phyloP scores from a whole-genome alignment of 1,140 invertebrate species.

The Lycorma delicatula region DNA sequence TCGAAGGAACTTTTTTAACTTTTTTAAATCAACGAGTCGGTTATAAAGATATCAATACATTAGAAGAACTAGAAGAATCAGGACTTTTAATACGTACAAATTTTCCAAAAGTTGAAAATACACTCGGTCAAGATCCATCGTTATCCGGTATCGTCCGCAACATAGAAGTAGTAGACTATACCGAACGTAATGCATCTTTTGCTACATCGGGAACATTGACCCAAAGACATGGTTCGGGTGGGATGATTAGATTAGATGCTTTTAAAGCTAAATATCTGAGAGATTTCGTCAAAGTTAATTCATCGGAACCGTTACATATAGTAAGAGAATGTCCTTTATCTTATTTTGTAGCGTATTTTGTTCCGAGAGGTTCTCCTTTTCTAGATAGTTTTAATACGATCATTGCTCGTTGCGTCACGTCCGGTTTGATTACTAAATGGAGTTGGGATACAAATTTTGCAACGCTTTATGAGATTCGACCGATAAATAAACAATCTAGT shows the following conservation, averaged over 20 bases:
- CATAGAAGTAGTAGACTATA: not conserved
- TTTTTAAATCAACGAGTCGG: slow-evolving; percentile 29
- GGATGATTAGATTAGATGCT: not conserved
- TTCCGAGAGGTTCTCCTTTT: slow-evolving; percentile 32
- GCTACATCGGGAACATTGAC: slow-evolving; percentile 28
- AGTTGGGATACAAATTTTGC: slow-evolving; percentile 27
- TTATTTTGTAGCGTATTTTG: slow-evolving; percentile 35
- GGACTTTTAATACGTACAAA: slow-evolving; percentile 29
- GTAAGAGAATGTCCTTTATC: slow-evolving; percentile 36
- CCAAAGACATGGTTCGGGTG: slow-evolving; percentile 21
- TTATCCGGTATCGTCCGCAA: slow-evolving; percentile 1
- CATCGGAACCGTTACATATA: slow-evolving; percentile 32
- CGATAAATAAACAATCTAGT: not conserved
- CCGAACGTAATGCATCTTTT: slow-evolving; percentile 18
- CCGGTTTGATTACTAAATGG: slow-evolving; percentile 35
- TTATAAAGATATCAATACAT: slow-evolving; percentile 36
- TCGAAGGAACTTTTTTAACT: slow-evolving; percentile 21
- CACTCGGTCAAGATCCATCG: slow-evolving; percentile 28
- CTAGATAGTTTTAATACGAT: slow-evolving; percentile 21
- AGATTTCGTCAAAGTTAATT: slow-evolving; percentile 1
- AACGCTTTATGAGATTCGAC: slow-evolving; percentile 7
- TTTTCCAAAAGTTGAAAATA: slow-evolving; percentile 17
- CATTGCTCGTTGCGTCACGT: slow-evolving; percentile 29
- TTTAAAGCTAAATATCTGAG: not conserved
- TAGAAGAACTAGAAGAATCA: slow-evolving; percentile 35